phyloP scores from a whole-genome alignment of 23 tunicate genomes.

The Styela clava region DNA sequence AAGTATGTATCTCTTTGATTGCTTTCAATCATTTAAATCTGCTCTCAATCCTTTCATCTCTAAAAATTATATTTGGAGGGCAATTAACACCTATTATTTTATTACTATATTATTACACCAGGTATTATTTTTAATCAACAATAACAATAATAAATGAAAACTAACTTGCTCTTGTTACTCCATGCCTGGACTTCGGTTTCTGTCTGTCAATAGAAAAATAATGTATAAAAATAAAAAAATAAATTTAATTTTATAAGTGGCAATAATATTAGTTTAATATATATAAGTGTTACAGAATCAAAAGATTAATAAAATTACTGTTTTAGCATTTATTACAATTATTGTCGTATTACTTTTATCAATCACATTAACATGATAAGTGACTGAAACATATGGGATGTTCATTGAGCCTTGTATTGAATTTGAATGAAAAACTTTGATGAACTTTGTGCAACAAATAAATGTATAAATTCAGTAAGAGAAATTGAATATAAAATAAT shows the following conservation, averaged over 20 bases:
- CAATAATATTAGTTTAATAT: neutral
- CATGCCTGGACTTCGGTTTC: slow-evolving; percentile 9
- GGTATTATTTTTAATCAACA: too few relatives aligned
- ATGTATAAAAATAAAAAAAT: neutral
- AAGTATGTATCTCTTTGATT: neutral
- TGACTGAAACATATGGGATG: neutral
- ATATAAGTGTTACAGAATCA: too few relatives aligned
- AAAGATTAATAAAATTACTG: neutral
- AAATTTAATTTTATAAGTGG: neutral
- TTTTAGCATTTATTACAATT: too few relatives aligned
- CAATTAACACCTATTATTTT: too few relatives aligned
- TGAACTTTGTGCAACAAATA: too few relatives aligned
- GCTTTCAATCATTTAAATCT: neutral
- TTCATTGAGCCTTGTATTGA: too few relatives aligned
- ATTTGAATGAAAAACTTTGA: too few relatives aligned
- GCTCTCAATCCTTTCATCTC: too few relatives aligned
- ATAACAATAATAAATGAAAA: neutral
- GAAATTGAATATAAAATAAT: neutral
- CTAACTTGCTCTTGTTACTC: slow-evolving; percentile 4
- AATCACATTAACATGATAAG: neutral
- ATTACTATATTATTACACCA: too few relatives aligned
- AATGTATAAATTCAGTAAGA: too few relatives aligned
- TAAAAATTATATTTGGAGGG: too few relatives aligned
- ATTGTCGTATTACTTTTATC: too few relatives aligned
- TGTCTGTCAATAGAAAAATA: neutral